A percentile compares a stretch with the other conserved stretches of the same genome.
These are phyloP conservation scores for Periophthalmus magnuspinnatus DNA, from an alignment of 2,797 vertebrate genomes.

Conservation along the genomic window DNA sequence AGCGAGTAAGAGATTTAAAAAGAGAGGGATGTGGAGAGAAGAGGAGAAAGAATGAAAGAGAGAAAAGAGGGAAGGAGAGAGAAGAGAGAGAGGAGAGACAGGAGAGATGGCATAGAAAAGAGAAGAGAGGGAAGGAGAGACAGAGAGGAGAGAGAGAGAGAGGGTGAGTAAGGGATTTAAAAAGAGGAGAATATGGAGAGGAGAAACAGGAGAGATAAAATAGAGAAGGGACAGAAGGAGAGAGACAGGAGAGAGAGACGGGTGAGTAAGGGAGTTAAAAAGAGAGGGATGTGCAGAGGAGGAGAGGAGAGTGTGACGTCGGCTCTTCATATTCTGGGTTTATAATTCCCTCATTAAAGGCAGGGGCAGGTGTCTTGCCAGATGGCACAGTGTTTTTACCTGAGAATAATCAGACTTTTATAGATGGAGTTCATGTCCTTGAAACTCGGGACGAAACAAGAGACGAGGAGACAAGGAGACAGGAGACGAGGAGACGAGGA, in stretches of 20 bases:
- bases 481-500: too few species aligned
- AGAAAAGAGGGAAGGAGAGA: too few species aligned
- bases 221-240: neutral
- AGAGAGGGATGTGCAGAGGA: neutral
- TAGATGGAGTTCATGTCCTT: slow-evolving; percentile 1
- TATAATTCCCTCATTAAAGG: neutral
- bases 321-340: too few species aligned
- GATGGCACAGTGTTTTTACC: neutral
- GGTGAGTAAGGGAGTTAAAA: too few species aligned
- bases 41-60: too few species aligned
- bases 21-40: too few species aligned
- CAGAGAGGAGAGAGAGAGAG: neutral
- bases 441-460: neutral
- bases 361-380: neutral
- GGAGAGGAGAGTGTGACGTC: neutral
- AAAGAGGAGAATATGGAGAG: neutral
- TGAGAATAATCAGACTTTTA: neutral
- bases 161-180: too few species aligned
- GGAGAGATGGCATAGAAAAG: too few species aligned
- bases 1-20: neutral
- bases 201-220: neutral
- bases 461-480: neutral
- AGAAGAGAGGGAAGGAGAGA: neutral
- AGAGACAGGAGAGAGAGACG: neutral
- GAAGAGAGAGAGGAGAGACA: too few species aligned